A percentile compares a stretch with the other conserved stretches of the same genome.
Conservation (phyloP, 1,140 invertebrate genomes). For the Holotrichia oblita region DNA sequence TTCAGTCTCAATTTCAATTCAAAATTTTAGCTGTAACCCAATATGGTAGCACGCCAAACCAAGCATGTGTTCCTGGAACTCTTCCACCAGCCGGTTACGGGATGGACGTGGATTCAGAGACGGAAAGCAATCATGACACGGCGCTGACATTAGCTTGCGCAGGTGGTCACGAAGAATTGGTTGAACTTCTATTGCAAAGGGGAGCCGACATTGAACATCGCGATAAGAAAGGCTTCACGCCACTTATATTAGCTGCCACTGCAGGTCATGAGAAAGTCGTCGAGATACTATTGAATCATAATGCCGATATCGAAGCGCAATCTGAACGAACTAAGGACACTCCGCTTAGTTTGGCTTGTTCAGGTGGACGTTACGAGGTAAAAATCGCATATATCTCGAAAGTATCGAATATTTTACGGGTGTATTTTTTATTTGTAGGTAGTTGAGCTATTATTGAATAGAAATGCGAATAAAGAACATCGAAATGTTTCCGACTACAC, state of each 20-base stretch:
- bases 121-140: conserved; percentile 98
- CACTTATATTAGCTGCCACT: conserved; percentile 95
- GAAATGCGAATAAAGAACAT: conserved; percentile 97
- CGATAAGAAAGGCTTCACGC: conserved; percentile 99
- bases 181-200: conserved; percentile 87
- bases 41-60: conserved; percentile 48
- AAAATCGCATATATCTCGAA: conserved; percentile 5
- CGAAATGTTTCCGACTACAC: conserved; percentile 99
- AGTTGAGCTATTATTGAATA: conserved; percentile 89
- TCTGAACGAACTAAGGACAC: conserved; percentile 99
- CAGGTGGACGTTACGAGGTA: conserved; percentile 93
- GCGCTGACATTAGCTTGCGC: conserved; percentile 96
- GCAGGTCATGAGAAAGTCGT: conserved; percentile 96
- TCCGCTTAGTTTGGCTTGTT: conserved; percentile 96
- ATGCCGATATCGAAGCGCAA: conserved; percentile 96
- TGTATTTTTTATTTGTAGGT: conserved; percentile 65
- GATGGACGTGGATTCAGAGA: conserved; percentile 95
- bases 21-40: conserved; percentile 55
- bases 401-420: conserved; percentile 15
- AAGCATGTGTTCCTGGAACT: conserved; percentile 43
- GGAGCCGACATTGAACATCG: conserved; percentile 97
- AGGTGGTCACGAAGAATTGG: conserved; percentile 95
- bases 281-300: conserved; percentile 91
- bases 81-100: conserved; percentile 65
- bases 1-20: not conserved